These are phyloP conservation scores for Heliocidaris erythrogramma DNA, from an alignment of 35 echinoderm and acorn worm genomes.

Conservation along the genomic window DNA sequence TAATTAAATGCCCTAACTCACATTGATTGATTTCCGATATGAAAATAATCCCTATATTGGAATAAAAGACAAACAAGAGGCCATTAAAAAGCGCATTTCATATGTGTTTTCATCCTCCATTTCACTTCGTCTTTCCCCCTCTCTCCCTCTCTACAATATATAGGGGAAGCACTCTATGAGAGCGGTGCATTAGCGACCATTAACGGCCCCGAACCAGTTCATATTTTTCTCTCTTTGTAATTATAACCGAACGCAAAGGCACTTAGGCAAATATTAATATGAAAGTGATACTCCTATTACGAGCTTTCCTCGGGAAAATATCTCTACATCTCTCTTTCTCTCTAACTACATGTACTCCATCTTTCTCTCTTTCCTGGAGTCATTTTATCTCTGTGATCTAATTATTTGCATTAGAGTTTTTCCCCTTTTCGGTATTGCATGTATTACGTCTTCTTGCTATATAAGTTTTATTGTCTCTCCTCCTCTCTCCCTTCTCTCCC, in stretches of 20 bases:
- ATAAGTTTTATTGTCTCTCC: background rate
- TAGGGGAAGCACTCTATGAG: background rate
- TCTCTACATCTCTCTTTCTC: background rate
- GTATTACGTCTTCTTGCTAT: background rate
- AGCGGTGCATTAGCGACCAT: constrained; percentile 29
- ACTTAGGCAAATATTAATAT: constrained; percentile 54
- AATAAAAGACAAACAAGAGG: background rate
- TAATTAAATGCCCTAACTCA: constrained; percentile 12
- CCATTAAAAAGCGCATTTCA: constrained; percentile 12
- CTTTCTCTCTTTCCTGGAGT: background rate
- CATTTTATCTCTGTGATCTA: constrained; percentile 10
- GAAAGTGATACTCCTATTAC: constrained; percentile 50
- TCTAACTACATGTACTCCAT: background rate
- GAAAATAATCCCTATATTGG: constrained; percentile 18
- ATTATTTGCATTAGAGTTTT: constrained; percentile 5
- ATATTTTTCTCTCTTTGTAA: constrained; percentile 35
- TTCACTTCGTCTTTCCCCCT: background rate
- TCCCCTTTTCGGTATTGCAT: background rate
- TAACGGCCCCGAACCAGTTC: constrained; percentile 26
- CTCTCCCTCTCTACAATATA: background rate
- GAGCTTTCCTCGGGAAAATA: constrained; percentile 2
- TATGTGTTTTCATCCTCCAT: constrained; percentile 17
- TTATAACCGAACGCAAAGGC: constrained; percentile 48
- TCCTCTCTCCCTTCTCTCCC: background rate
- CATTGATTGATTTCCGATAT: constrained; percentile 17